Percentiles rank a stretch among this genome's conserved stretches.
Conservation (phyloP, 2,797 vertebrate species). For the Callimico goeldii region DNA sequence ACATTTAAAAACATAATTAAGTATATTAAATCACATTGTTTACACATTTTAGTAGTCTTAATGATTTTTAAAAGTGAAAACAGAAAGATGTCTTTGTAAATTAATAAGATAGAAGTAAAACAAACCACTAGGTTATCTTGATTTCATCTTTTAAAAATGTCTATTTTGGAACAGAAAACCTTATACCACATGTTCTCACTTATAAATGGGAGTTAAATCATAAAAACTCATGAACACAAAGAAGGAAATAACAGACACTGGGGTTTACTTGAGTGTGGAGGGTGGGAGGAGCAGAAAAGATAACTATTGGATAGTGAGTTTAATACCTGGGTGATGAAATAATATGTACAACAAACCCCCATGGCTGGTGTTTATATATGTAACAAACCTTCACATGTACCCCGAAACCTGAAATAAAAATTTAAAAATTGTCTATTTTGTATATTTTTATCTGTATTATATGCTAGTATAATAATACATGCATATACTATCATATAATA, state of each 20-base stretch:
- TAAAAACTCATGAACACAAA: not conserved
- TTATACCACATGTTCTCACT: not conserved
- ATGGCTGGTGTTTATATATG: not conserved
- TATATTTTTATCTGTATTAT: not conserved
- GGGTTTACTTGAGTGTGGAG: not conserved
- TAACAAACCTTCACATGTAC: not conserved
- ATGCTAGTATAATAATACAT: not conserved
- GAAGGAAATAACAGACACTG: not conserved
- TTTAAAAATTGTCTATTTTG: not conserved
- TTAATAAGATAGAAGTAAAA: slow-evolving; percentile 35
- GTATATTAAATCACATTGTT: not conserved
- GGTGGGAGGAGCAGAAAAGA: not conserved
- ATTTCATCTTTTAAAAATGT: not conserved
- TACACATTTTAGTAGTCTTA: not conserved
- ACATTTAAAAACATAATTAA: slow-evolving; percentile 6
- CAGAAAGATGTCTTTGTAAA: slow-evolving; percentile 22
- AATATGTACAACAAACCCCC: not conserved
- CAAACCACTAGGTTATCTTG: not conserved
- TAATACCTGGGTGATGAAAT: not conserved
- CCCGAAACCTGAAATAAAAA: not conserved
- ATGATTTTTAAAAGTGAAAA: slow-evolving; percentile 14
- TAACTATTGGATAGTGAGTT: not conserved
- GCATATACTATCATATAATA: not conserved
- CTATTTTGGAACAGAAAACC: not conserved
- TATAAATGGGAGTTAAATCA: not conserved